Percentiles rank a stretch among this genome's conserved stretches.
Conservation (phyloP, 2,888 invertebrate genomes). For the Xanthia icteritia region DNA sequence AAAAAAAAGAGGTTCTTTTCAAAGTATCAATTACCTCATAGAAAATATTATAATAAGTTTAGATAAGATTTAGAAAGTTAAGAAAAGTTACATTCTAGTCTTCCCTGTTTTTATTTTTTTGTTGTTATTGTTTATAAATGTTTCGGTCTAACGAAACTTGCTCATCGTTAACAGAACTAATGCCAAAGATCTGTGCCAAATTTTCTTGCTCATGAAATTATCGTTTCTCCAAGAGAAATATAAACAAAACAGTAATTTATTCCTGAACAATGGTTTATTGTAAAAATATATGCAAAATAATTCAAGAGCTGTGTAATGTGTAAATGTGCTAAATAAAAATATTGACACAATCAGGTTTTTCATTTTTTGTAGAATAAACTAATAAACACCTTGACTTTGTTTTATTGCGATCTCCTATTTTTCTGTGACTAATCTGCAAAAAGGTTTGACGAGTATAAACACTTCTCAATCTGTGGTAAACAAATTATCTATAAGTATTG, state of each 20-base stretch:
- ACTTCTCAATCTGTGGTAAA: slow-evolving; percentile 13
- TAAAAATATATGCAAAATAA: slow-evolving; percentile 39
- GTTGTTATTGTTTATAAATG: slow-evolving; percentile 35
- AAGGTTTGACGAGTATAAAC: slow-evolving; percentile 25
- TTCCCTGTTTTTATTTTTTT: slow-evolving; percentile 56
- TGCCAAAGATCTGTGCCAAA: slow-evolving; percentile 68
- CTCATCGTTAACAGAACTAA: slow-evolving; percentile 51
- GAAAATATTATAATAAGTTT: slow-evolving; percentile 43
- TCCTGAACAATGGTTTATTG: slow-evolving; percentile 32
- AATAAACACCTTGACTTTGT: slow-evolving; percentile 35
- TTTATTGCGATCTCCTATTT: slow-evolving; percentile 39
- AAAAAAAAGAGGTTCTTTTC: slow-evolving; percentile 39
- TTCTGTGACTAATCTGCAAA: not conserved
- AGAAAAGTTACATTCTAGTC: slow-evolving; percentile 52
- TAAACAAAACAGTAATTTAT: slow-evolving; percentile 15
- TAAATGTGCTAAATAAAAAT: slow-evolving; percentile 72
- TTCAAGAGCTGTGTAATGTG: slow-evolving; percentile 61
- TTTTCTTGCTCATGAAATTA: slow-evolving; percentile 63
- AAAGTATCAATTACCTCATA: slow-evolving; percentile 59
- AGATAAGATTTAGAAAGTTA: slow-evolving; percentile 38
- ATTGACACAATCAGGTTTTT: slow-evolving; percentile 61
- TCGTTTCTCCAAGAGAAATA: slow-evolving; percentile 64
- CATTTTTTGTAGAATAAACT: slow-evolving; percentile 57
- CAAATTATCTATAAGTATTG: slow-evolving; percentile 14
- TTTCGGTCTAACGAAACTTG: slow-evolving; percentile 39